A percentile compares a stretch with the other conserved stretches of the same genome.
These are phyloP conservation scores for Brachionus angularis DNA, from an alignment of 1,140 invertebrate species.

Conservation along the genomic window DNA sequence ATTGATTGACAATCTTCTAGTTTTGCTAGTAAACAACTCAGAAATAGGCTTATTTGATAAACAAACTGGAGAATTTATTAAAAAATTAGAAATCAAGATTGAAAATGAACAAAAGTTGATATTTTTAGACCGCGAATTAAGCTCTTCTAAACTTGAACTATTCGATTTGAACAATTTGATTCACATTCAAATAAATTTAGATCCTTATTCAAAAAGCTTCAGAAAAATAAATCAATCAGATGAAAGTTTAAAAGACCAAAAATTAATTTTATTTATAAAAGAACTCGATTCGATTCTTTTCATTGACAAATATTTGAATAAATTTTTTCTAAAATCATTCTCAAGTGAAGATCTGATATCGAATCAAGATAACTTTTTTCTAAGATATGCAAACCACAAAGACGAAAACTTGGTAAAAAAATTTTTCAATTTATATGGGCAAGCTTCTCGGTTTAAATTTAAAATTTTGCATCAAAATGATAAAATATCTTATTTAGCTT, in stretches of 20 bases:
- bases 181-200: background rate
- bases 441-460: background rate
- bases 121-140: background rate
- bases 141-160: background rate
- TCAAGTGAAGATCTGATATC: background rate
- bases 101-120: background rate
- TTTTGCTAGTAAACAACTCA: too few species aligned
- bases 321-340: background rate
- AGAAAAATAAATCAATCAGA: background rate
- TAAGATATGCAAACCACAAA: background rate
- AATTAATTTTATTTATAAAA: background rate
- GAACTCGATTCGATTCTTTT: background rate
- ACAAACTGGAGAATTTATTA: too few species aligned
- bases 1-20: too few species aligned
- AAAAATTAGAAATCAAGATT: background rate
- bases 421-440: background rate
- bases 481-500: background rate
- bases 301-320: background rate
- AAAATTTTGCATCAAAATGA: background rate
- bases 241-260: background rate
- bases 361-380: too few species aligned
- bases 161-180: background rate
- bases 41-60: too few species aligned
- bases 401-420: slow-evolving; percentile 23
- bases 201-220: background rate